Conservation (phyloP, 2,113 vertebrate species). For the Vimba vimba region DNA sequence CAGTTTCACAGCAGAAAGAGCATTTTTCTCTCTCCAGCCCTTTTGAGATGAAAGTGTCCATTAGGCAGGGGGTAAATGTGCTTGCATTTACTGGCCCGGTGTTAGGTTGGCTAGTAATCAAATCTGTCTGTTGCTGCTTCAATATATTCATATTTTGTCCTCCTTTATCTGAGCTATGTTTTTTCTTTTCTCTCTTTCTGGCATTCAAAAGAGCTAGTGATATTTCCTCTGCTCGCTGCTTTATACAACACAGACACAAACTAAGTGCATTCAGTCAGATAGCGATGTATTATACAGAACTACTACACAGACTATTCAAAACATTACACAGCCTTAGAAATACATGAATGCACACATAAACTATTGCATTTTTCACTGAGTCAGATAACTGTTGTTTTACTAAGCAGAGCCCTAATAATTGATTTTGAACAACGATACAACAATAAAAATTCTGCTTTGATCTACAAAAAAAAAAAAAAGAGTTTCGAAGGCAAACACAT, state of each 20-base stretch:
- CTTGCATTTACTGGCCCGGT: not conserved
- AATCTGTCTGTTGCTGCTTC: slow-evolving; percentile 9
- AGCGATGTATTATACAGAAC: not conserved
- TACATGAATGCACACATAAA: not conserved
- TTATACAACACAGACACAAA: not conserved
- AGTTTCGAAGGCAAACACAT: not conserved
- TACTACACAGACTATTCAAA: not conserved
- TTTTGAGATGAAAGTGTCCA: slow-evolving; percentile 15
- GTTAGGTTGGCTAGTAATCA: slow-evolving; percentile 40
- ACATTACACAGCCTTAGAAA: not conserved
- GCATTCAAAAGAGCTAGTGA: slow-evolving; percentile 13
- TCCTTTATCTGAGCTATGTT: not conserved
- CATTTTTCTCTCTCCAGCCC: not conserved
- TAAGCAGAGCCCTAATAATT: no score
- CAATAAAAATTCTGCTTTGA: not conserved
- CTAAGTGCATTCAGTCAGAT: not conserved
- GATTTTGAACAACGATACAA: not conserved
- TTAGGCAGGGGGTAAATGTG: slow-evolving; percentile 20
- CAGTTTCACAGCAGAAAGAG: not conserved
- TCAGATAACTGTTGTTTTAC: no score
- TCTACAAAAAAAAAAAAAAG: not conserved
- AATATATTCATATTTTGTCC: slow-evolving; percentile 1
- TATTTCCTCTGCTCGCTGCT: not conserved
- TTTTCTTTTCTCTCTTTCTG: slow-evolving; percentile 1
- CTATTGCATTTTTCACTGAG: not conserved